Percentiles rank a stretch among this genome's conserved stretches.
Conservation (phyloP, 2,797 vertebrate species). For the Premnoplex brunnescens region DNA sequence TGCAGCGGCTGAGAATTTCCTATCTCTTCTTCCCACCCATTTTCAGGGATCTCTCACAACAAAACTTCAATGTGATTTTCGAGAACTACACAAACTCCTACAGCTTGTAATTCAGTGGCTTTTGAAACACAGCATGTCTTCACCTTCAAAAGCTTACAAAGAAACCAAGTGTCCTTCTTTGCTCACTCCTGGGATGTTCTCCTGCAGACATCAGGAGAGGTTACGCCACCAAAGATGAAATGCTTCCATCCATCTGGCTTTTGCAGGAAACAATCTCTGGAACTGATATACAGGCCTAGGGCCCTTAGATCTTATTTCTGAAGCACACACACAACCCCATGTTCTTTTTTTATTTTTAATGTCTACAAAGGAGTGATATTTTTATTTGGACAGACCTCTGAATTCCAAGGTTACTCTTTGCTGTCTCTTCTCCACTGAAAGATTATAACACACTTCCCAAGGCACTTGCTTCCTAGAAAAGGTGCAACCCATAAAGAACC, state of each 20-base stretch:
- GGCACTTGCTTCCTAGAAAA: background rate
- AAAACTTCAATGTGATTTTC: accelerated
- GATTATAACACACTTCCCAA: background rate
- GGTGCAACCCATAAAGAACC: background rate
- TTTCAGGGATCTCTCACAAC: background rate
- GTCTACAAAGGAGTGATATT: background rate
- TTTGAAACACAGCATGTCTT: background rate
- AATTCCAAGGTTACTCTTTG: background rate
- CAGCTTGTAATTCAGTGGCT: background rate
- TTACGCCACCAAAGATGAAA: background rate
- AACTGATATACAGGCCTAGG: background rate
- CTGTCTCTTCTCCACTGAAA: background rate
- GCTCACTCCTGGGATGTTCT: accelerated
- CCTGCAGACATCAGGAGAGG: background rate
- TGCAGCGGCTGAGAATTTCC: background rate
- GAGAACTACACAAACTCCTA: background rate
- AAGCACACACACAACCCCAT: accelerated
- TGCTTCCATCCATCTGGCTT: background rate
- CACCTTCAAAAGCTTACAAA: background rate
- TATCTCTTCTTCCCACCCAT: background rate
- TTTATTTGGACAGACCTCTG: background rate
- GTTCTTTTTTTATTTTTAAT: background rate
- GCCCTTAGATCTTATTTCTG: background rate
- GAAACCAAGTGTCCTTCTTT: background rate
- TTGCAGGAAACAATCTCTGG: background rate